phyloP scores from a whole-genome alignment of 1,140 invertebrate genomes.

The Saxidomus purpurata region DNA sequence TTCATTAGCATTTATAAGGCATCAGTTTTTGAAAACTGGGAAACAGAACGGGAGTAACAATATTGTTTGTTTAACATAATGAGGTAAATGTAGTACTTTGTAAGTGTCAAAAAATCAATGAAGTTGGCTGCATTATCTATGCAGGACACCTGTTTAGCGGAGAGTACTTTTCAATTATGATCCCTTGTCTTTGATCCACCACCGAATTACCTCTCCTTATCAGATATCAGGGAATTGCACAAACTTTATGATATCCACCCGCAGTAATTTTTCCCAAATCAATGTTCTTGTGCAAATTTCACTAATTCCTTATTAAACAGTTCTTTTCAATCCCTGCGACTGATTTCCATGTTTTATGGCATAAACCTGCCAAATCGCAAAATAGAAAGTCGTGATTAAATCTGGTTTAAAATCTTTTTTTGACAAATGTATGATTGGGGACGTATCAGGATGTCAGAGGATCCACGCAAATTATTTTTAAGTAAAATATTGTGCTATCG shows the following conservation, averaged over 20 bases:
- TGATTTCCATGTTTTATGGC: slow-evolving; percentile 61
- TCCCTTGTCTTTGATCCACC: slow-evolving; percentile 63
- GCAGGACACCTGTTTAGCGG: slow-evolving; percentile 49
- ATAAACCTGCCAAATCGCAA: slow-evolving; percentile 63
- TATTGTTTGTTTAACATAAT: too few relatives aligned
- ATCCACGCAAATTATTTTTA: slow-evolving; percentile 70
- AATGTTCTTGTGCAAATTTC: slow-evolving; percentile 63
- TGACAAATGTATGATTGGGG: slow-evolving; percentile 64
- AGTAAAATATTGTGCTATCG: slow-evolving; percentile 71
- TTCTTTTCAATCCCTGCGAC: slow-evolving; percentile 45
- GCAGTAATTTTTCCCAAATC: slow-evolving; percentile 67
- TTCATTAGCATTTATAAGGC: too few relatives aligned
- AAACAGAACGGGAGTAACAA: too few relatives aligned
- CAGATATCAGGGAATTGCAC: slow-evolving; percentile 44
- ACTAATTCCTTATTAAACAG: slow-evolving; percentile 63
- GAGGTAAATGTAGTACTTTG: not conserved
- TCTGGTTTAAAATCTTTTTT: slow-evolving; percentile 65
- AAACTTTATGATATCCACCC: slow-evolving; percentile 64
- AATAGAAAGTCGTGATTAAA: slow-evolving; percentile 68
- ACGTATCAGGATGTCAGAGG: slow-evolving; percentile 59
- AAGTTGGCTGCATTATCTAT: slow-evolving; percentile 24
- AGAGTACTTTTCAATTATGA: slow-evolving; percentile 63
- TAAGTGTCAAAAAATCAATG: slow-evolving; percentile 23
- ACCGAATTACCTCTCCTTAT: slow-evolving; percentile 51
- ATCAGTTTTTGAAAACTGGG: too few relatives aligned